phyloP scores from a whole-genome alignment of 2,797 vertebrate species.

The Stomatorhinus walkeri region DNA sequence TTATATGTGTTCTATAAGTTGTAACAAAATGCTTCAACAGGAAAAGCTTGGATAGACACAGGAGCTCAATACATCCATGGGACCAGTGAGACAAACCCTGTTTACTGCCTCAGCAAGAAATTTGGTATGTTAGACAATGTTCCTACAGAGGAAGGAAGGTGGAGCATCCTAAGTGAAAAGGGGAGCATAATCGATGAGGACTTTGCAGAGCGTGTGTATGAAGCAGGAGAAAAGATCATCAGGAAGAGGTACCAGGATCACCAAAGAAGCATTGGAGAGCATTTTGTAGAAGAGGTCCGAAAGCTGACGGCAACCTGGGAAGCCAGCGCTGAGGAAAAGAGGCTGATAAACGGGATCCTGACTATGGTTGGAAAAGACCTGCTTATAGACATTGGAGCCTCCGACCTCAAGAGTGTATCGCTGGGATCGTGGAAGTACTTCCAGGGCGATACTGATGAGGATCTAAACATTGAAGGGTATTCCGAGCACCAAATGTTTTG shows the following conservation, averaged over 20 bases:
- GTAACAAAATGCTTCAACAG: conserved; percentile 22
- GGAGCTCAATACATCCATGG: conserved; percentile 45
- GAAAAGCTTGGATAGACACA: conserved; percentile 34
- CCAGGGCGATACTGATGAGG: conserved; percentile 27
- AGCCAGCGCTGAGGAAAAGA: conserved; percentile 18
- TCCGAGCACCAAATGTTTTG: neutral
- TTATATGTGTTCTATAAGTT: neutral
- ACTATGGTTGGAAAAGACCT: conserved; percentile 35
- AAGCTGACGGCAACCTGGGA: conserved; percentile 7
- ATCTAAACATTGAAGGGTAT: conserved; percentile 37
- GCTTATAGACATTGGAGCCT: conserved; percentile 33
- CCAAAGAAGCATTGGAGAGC: conserved; percentile 33
- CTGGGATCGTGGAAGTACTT: conserved; percentile 38
- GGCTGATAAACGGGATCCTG: conserved; percentile 23
- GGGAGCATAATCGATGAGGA: conserved; percentile 22
- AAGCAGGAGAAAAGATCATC: conserved; percentile 29
- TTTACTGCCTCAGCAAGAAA: conserved; percentile 33
- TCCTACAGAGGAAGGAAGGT: conserved; percentile 16
- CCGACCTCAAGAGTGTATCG: conserved; percentile 32
- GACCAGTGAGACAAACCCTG: conserved; percentile 32
- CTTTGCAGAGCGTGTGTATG: conserved; percentile 21
- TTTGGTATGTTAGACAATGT: conserved; percentile 31
- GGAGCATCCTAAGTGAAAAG: conserved; percentile 23
- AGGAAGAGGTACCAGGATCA: neutral
- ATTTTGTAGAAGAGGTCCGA: conserved; percentile 33